Evolutionary conservation across 2,113 vertebrate species (phyloP), one percentile per base, ranked within the genome.

Genomic region (Cervus canadensis): DNA sequence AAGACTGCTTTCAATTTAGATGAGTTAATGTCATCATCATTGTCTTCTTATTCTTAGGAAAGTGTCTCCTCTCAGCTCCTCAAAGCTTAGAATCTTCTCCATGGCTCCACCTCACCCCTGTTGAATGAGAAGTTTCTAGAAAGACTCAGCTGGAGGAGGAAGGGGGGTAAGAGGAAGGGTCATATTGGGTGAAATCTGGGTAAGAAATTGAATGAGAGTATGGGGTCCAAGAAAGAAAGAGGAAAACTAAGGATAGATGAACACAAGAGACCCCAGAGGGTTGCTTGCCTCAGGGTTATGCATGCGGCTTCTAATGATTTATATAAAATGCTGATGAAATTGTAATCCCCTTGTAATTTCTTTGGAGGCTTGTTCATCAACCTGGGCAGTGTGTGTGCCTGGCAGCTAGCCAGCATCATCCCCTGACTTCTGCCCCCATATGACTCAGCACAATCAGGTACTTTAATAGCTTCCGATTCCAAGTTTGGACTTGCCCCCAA

Each of bases 381-480:
- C 94, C 91, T 96, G 74, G 95, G 94, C 57, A 93, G 82, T 78
- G 40, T 3, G 16, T 96, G 93, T 89, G 83, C 78, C 89, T 97
- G 98, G 97, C 95, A 56, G 45, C 56, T 50, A 52, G 92, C 95
- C 98, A 97, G 86, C 83, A 43, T 71, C 92, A n/a, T 86, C 86
- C 78, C 85, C 83, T 96, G 92, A 52, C 78, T 95, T 87, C 83
- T 8, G n/a, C 89, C 92, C 98, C 92, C 79, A 4, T 25, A 33
- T 98, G 98, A 98, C 93, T 98, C 97, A 98, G 96, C 97, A 94
- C 54, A 96, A 98, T 79, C 88, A 96, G 97, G 83, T 67, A 89
- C 81, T 97, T 98, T 95, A 97, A 97, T 95, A 98, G 90, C 67
- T 88, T 92, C 82, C 40, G 30, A 86, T 89, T 64, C 94, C 91